Evolutionary conservation across 2,797 vertebrate genomes (phyloP).

Genomic region (Triplophysa bombifrons): DNA sequence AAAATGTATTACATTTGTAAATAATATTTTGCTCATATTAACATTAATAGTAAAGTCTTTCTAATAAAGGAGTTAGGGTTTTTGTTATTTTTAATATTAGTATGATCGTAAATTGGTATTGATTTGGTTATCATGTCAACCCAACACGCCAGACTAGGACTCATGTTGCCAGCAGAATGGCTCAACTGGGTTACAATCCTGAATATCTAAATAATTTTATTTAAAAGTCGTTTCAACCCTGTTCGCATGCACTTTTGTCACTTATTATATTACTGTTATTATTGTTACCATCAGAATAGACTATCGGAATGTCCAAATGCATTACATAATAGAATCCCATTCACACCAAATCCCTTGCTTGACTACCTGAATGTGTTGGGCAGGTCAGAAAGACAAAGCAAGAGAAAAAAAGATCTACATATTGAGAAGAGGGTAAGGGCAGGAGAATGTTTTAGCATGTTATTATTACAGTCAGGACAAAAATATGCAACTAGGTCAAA

Average conservation of each 20-base stretch:
- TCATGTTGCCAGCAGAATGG: neutral
- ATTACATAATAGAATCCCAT: neutral
- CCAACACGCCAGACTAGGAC: neutral
- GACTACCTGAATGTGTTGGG: slow-evolving; percentile 17
- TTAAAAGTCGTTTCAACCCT: neutral
- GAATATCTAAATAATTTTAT: neutral
- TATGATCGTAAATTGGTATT: too few species aligned
- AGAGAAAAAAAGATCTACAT: neutral
- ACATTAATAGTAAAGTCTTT: too few species aligned
- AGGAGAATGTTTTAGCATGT: neutral
- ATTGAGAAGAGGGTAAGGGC: neutral
- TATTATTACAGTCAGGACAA: neutral
- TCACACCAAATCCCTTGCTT: slow-evolving; percentile 6
- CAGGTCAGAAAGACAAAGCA: neutral
- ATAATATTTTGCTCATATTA: too few species aligned
- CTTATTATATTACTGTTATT: neutral
- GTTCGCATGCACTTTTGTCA: neutral
- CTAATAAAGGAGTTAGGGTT: too few species aligned
- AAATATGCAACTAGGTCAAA: slow-evolving; percentile 30
- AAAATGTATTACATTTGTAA: too few species aligned
- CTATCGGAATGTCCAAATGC: neutral
- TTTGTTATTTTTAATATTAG: too few species aligned
- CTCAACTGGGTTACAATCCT: neutral
- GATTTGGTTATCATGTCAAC: too few species aligned
- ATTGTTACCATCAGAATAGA: neutral